phyloP scores from a whole-genome alignment of 2,113 vertebrate species.

The Pagrus major region DNA sequence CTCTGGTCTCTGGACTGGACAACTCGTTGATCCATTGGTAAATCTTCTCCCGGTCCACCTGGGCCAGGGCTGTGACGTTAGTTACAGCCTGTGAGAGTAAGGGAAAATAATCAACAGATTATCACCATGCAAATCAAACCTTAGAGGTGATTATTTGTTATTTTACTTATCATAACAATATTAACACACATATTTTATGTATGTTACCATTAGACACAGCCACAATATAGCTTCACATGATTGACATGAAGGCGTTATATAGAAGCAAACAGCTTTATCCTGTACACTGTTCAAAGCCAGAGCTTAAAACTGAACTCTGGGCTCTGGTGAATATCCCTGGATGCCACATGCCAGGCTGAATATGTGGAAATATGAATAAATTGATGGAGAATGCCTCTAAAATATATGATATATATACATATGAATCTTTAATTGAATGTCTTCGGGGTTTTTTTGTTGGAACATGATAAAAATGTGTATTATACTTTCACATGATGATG shows the following conservation, averaged over 20 bases:
- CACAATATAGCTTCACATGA: background rate
- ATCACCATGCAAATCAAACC: background rate
- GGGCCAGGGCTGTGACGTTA: slow-evolving; percentile 90
- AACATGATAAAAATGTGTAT: background rate
- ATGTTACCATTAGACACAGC: background rate
- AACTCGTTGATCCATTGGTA: slow-evolving; percentile 99
- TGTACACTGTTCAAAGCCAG: background rate
- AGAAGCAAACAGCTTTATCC: background rate
- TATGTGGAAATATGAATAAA: background rate
- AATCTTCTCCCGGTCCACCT: slow-evolving; percentile 98
- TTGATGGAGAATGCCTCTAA: background rate
- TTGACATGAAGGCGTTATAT: background rate
- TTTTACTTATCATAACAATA: background rate
- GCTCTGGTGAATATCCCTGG: no score
- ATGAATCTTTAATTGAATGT: no score
- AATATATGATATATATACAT: no score
- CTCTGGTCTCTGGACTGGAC: slow-evolving; percentile 96
- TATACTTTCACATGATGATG: background rate
- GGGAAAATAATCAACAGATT: background rate
- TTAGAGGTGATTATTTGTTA: background rate
- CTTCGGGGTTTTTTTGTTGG: no score
- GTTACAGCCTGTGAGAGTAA: slow-evolving; percentile 88
- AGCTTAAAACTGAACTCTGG: no score
- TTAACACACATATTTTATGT: background rate
- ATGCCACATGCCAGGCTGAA: background rate